These are phyloP conservation scores for Drosophila ambigua DNA, from an alignment of 1,140 invertebrate genomes.

Conservation along the genomic window DNA sequence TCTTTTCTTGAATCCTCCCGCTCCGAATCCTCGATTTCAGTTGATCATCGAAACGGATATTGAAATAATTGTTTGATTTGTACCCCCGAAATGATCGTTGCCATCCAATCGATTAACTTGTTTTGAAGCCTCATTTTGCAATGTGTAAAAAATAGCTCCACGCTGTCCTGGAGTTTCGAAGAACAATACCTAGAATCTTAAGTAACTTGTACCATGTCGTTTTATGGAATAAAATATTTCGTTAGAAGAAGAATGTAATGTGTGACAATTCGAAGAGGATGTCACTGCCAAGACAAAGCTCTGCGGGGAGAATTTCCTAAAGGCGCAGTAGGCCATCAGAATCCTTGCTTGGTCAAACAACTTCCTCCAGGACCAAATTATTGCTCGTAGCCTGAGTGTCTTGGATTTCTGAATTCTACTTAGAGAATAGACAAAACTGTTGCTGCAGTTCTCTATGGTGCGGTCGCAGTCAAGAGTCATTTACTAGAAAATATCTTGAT, in stretches of 20 bases:
- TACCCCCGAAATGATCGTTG: constrained; percentile 20
- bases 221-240: constrained; percentile 60
- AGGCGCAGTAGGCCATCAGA: no score
- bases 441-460: no score
- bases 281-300: no score
- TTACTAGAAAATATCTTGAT: no score
- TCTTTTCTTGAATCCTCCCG: constrained; percentile 27
- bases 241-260: constrained; percentile 26
- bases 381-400: constrained; percentile 8
- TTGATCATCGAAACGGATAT: constrained; percentile 75
- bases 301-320: no score
- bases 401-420: constrained; percentile 47
- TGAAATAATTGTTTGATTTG: constrained; percentile 73
- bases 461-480: no score
- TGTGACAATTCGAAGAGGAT: no score
- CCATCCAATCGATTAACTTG: constrained; percentile 22
- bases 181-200: constrained; percentile 52
- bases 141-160: constrained; percentile 62
- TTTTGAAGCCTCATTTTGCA: constrained; percentile 48
- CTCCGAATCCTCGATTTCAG: constrained; percentile 60
- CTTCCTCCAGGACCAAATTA: constrained; percentile 85
- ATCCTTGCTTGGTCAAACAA: constrained; percentile 72
- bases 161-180: constrained; percentile 21
- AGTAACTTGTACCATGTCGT: constrained; percentile 60
- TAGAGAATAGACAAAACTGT: no score